A percentile compares a stretch with the other conserved stretches of the same genome.
Evolutionary conservation across 35 echinoderm and acorn worm genomes (phyloP).

Genomic region (Ophiothrix spiculata): DNA sequence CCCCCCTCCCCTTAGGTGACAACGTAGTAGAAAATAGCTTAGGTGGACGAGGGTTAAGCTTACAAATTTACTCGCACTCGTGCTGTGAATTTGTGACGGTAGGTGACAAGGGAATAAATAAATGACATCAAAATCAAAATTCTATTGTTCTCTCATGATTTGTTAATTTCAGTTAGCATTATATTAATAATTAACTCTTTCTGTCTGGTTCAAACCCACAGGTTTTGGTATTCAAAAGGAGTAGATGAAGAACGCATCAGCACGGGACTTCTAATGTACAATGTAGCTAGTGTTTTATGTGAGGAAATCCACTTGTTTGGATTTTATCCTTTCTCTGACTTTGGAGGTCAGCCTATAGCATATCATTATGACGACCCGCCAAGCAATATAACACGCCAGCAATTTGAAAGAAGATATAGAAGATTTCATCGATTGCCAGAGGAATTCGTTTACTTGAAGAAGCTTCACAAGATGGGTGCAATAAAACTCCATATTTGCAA

Average conservation of each 20-base stretch:
- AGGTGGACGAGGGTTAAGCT: too few relatives aligned
- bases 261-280: slow-evolving; percentile 96
- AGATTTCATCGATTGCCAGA: slow-evolving; percentile 79
- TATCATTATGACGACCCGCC: slow-evolving; percentile 84
- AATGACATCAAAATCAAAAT: too few relatives aligned
- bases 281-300: slow-evolving; percentile 76
- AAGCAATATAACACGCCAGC: slow-evolving; percentile 45
- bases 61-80: too few relatives aligned
- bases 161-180: too few relatives aligned
- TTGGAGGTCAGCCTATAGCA: slow-evolving; percentile 55
- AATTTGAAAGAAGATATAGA: slow-evolving; percentile 58
- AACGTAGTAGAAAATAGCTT: too few relatives aligned
- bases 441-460: slow-evolving; percentile 93
- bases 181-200: slow-evolving; percentile 21
- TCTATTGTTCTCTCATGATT: too few relatives aligned
- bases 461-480: slow-evolving; percentile 67
- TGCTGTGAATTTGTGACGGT: too few relatives aligned
- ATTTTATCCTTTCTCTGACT: slow-evolving; percentile 93
- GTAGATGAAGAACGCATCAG: slow-evolving; percentile 87
- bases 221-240: slow-evolving; percentile 84
- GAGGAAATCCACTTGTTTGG: slow-evolving; percentile 85
- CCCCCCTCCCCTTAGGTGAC: too few relatives aligned
- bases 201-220: slow-evolving; percentile 29
- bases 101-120: too few relatives aligned
- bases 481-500: slow-evolving; percentile 69